phyloP scores from a whole-genome alignment of 2,113 vertebrate species.

The Dermatemys mawii region DNA sequence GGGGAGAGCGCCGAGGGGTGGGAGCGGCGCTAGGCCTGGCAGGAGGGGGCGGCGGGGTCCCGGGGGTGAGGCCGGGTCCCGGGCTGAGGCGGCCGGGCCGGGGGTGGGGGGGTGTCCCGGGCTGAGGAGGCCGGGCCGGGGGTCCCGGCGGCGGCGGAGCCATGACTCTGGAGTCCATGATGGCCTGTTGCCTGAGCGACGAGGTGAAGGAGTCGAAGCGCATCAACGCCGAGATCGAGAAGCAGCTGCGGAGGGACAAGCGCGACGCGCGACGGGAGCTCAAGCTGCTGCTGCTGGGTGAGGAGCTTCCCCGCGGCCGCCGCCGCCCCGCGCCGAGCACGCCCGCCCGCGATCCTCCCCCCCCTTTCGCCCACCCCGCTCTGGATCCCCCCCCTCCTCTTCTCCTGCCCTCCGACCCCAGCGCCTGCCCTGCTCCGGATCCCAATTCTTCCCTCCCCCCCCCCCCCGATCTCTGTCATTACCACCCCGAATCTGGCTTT shows the following conservation, averaged over 20 bases:
- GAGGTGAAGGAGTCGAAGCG: constrained; percentile 95
- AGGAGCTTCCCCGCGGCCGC: constrained; percentile 1
- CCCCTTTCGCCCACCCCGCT: no score
- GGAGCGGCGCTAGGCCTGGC: constrained; percentile 12
- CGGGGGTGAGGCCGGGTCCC: constrained; percentile 73
- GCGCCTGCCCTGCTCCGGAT: no score
- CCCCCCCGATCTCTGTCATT: not conserved
- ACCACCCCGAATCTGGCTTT: not conserved
- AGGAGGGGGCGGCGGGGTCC: not conserved
- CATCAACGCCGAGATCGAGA: constrained; percentile 95
- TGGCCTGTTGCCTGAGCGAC: constrained; percentile 96
- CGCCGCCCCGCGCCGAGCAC: not conserved
- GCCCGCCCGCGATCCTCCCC: not conserved
- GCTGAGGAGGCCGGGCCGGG: not conserved
- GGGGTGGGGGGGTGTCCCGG: not conserved
- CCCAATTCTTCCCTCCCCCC: no score
- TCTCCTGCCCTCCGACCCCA: no score
- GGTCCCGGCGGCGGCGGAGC: constrained; percentile 70
- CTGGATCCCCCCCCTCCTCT: not conserved
- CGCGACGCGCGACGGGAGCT: constrained; percentile 90
- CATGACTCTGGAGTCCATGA: constrained; percentile 93
- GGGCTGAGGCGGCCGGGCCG: constrained; percentile 77
- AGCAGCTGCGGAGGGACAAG: constrained; percentile 92
- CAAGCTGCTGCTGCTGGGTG: constrained; percentile 92
- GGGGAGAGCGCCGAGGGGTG: not conserved